phyloP scores from a whole-genome alignment of 2,797 vertebrate genomes.

The Gallinago solitaria region DNA sequence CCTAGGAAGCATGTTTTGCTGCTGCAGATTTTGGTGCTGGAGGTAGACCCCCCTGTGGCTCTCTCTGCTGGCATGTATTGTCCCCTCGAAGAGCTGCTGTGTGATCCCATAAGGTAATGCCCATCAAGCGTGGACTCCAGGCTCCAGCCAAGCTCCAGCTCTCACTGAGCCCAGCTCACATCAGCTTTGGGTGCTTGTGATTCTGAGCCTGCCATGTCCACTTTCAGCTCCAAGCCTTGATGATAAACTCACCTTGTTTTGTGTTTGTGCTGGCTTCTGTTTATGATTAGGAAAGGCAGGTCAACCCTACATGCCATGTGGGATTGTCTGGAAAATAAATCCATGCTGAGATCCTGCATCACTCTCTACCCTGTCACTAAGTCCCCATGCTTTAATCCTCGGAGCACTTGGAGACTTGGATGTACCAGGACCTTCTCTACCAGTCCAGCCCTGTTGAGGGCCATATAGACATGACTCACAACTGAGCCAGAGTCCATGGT shows the following conservation, averaged over 20 bases:
- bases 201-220: background rate
- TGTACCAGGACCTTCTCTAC: background rate
- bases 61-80: background rate
- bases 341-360: background rate
- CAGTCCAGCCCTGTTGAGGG: background rate
- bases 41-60: background rate
- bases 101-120: background rate
- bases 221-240: background rate
- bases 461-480: background rate
- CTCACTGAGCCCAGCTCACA: background rate
- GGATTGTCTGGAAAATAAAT: background rate
- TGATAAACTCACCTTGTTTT: background rate
- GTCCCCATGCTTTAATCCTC: background rate
- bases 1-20: background rate
- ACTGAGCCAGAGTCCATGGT: background rate
- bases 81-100: background rate
- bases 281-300: background rate
- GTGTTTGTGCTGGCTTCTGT: background rate
- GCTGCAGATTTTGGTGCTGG: background rate
- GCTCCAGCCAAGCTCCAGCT: background rate
- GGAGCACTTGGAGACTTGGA: accelerated
- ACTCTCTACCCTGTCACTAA: background rate
- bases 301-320: background rate
- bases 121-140: background rate
- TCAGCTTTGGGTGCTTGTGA: background rate